These are phyloP conservation scores for Syncerus caffer DNA, from an alignment of 2,797 vertebrate species.

Conservation along the genomic window DNA sequence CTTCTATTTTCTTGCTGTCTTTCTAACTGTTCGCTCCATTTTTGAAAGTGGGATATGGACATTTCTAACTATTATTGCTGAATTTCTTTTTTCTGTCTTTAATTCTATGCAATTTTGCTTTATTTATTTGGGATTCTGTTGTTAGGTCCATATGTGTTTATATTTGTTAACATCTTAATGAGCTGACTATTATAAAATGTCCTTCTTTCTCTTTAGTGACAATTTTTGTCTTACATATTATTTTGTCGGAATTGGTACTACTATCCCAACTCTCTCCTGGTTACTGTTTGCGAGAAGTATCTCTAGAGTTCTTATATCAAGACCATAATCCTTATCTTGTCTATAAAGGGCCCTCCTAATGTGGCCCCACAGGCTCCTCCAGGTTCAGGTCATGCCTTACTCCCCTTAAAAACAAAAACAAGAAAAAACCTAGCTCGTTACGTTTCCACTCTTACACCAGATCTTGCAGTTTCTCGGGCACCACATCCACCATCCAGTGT, in stretches of 20 bases:
- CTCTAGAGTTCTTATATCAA: background rate
- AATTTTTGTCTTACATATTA: background rate
- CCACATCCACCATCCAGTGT: background rate
- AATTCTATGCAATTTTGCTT: background rate
- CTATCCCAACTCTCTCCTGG: background rate
- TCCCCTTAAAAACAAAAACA: background rate
- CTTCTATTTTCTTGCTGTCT: background rate
- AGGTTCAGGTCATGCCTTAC: background rate
- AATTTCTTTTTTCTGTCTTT: background rate
- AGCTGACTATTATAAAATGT: background rate
- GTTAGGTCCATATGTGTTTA: background rate
- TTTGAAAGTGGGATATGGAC: background rate
- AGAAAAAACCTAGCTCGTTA: background rate
- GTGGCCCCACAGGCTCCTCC: background rate
- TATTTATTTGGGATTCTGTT: background rate
- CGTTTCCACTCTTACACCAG: background rate
- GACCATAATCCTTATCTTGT: background rate
- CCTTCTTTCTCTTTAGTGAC: background rate
- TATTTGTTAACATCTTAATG: background rate
- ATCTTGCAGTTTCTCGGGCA: background rate
- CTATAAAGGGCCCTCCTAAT: background rate
- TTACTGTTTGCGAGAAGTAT: background rate
- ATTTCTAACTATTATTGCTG: background rate
- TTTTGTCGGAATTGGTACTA: background rate
- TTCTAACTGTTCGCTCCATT: background rate